Conservation (phyloP, 2,888 invertebrate genomes). For the Synergus itoensis region DNA sequence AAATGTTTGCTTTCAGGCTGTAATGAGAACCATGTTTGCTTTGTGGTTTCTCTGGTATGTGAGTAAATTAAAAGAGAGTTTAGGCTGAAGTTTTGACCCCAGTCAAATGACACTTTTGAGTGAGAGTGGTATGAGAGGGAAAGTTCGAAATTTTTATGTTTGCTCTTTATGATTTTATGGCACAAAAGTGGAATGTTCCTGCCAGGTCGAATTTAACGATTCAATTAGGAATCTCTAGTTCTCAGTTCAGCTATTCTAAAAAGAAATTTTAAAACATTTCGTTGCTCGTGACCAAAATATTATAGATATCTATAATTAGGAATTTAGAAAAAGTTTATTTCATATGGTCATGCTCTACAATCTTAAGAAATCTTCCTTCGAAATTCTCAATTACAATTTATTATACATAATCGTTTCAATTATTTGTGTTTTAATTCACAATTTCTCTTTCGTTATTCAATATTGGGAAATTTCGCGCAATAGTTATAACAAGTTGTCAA, state of each 20-base stretch:
- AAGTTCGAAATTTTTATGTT: conserved; percentile 28
- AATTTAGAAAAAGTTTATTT: not conserved
- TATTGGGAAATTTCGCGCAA: not conserved
- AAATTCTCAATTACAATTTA: not conserved
- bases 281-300: not conserved
- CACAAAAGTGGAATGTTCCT: not conserved
- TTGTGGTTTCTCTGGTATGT: not conserved
- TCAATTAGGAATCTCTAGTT: not conserved
- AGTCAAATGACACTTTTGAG: conserved; percentile 17
- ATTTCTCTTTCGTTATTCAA: too few species aligned
- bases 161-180: conserved; percentile 24
- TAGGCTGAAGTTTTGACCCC: not conserved
- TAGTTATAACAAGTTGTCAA: not conserved
- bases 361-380: not conserved
- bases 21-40: conserved; percentile 17
- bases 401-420: not conserved
- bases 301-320: not conserved
- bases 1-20: not conserved
- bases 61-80: conserved; percentile 25
- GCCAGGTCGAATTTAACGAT: conserved; percentile 24
- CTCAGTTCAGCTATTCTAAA: not conserved
- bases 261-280: not conserved
- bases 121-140: conserved; percentile 23
- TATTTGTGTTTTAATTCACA: not conserved
- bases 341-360: not conserved